Base-by-base conservation (phyloP, 2,888 invertebrate genomes). In the Heliconius ismenius region DNA sequence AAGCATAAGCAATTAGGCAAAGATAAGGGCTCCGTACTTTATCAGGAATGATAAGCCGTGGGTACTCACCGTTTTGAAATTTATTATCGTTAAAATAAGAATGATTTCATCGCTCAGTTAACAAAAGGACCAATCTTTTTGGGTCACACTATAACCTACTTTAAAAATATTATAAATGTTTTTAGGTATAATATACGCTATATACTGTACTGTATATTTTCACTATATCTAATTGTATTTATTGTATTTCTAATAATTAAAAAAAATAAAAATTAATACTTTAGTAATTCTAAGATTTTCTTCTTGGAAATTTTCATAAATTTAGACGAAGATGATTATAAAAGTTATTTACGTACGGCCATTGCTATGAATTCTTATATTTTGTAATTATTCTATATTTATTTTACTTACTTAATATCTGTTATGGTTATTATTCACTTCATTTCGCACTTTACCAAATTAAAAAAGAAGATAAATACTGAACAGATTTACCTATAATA, bases 1-100 rank as follows among this genome's bases (percentile, higher is more conserved):
- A 84, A 83, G 83, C 85, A 24, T 24, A 24, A 24, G 67, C 86
- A 91, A 91, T 91, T 91, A 91, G 85, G 83, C 84, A 83, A 82
- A 87, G 92, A 92, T 92, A 92, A 92, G 89, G 89, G 88, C 88
- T 82, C 60, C 79, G 81, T 81, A 81, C 79, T 84, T 89, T 91
- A 91, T 92, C 91, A 85, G 79, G 79, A 70, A 75, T 86, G 88
- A 89, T 90, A 91, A 90, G 87, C 86, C 86, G 39, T 43, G 83
- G 79, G 82, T 81, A 84, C 82, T 81, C 80, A 80, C 79, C 73
- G 75, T 83, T 85, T 83, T 85, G 83, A 84, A 86, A 88, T 85
- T 84, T 84, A 73, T 73, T 73, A 83, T 81, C 77, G 83, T 84
- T 84, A 82, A 81, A 84, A 84, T 83, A 80, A 81, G 82, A 83